phyloP scores from a whole-genome alignment of 2,113 vertebrate genomes.

The Corythoichthys intestinalis region DNA sequence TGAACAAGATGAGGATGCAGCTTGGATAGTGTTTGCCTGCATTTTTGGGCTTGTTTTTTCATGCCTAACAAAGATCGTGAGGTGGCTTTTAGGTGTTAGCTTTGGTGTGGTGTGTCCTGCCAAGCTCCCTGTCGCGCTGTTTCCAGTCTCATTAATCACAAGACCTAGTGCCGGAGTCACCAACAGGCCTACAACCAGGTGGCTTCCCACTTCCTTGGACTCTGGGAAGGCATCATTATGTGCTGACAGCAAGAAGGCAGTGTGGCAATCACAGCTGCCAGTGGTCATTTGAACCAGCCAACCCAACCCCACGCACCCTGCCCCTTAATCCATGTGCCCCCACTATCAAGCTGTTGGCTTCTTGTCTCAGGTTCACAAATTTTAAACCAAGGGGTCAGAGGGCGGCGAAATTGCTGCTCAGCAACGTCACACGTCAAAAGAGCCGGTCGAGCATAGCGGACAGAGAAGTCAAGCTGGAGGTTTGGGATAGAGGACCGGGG shows the following conservation, averaged over 20 bases:
- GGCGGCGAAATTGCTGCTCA: constrained; percentile 66
- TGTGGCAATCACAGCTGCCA: constrained; percentile 55
- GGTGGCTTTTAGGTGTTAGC: constrained; percentile 33
- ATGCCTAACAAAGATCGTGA: background rate
- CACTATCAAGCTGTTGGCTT: constrained; percentile 26
- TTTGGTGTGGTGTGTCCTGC: constrained; percentile 47
- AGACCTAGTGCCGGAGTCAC: constrained; percentile 36
- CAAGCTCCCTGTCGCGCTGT: constrained; percentile 39
- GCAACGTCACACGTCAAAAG: constrained; percentile 65
- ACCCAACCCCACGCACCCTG: background rate
- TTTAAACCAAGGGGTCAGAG: constrained; percentile 69
- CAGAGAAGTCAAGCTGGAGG: constrained; percentile 14
- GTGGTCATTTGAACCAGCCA: constrained; percentile 39
- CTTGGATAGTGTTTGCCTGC: background rate
- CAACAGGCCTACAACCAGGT: constrained; percentile 67
- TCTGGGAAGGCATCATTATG: constrained; percentile 45
- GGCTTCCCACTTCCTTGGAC: constrained; percentile 43
- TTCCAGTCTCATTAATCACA: constrained; percentile 72
- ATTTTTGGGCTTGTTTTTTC: constrained; percentile 14
- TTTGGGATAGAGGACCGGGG: background rate
- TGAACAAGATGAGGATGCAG: constrained; percentile 31
- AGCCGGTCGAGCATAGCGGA: constrained; percentile 56
- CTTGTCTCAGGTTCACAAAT: constrained; percentile 54
- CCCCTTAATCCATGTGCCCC: constrained; percentile 22
- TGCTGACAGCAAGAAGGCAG: constrained; percentile 36